Evolutionary conservation across 35 echinoderm and acorn worm genomes (phyloP).

Genomic region (Ophiothrix spiculata): DNA sequence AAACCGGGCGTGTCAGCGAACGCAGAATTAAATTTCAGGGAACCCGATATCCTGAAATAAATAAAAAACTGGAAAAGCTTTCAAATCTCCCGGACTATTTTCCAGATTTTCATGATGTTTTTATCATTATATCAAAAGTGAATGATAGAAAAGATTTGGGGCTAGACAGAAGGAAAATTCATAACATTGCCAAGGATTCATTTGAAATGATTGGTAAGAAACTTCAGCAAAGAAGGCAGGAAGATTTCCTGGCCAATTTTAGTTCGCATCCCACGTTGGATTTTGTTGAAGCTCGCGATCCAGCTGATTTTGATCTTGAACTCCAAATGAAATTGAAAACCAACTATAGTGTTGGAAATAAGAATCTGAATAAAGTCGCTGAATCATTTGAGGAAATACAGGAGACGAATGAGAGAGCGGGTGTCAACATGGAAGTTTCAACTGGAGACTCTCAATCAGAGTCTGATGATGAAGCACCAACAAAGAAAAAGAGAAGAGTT

Average conservation of each 20-base stretch:
- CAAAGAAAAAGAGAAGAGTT: neutral
- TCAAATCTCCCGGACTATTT: slow-evolving; percentile 69
- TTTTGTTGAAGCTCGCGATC: slow-evolving; percentile 33
- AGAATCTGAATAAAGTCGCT: slow-evolving; percentile 38
- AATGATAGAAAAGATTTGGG: slow-evolving; percentile 51
- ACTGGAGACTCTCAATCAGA: neutral
- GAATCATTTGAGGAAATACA: neutral
- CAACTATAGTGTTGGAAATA: slow-evolving; percentile 24
- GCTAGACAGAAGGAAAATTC: slow-evolving; percentile 20
- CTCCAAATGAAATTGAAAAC: slow-evolving; percentile 43
- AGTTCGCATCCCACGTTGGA: slow-evolving; percentile 45
- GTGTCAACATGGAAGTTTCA: neutral
- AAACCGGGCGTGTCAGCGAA: slow-evolving; percentile 66
- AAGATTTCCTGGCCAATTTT: slow-evolving; percentile 59
- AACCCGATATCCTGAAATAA: slow-evolving; percentile 67
- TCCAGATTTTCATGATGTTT: slow-evolving; percentile 61
- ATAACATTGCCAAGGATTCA: slow-evolving; percentile 51
- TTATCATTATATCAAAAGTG: slow-evolving; percentile 48
- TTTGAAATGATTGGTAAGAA: slow-evolving; percentile 59
- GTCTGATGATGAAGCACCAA: slow-evolving; percentile 8
- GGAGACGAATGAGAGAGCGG: slow-evolving; percentile 5
- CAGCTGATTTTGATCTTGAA: slow-evolving; percentile 38
- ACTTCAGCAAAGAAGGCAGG: slow-evolving; percentile 54
- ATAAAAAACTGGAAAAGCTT: slow-evolving; percentile 52
- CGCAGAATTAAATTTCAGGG: slow-evolving; percentile 30